Evolutionary conservation across 2,888 invertebrate species (phyloP).

Genomic region (Athripsodes cinereus): DNA sequence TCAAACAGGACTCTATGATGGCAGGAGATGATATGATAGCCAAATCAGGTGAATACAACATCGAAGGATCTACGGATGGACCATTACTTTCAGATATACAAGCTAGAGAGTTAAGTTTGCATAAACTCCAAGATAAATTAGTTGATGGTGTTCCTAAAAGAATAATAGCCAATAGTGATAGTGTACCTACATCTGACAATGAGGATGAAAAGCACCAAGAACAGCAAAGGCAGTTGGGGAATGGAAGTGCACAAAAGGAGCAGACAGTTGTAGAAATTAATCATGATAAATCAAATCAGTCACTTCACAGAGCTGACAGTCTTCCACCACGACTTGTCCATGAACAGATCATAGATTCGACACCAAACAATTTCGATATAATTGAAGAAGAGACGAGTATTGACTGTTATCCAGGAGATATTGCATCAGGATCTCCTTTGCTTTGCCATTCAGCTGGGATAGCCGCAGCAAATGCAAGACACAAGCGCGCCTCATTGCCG

Average conservation of each 20-base stretch:
- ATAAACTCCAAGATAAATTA: conserved; percentile 41
- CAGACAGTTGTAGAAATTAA: conserved; percentile 32
- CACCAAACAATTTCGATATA: conserved; percentile 35
- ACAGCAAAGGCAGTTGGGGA: conserved; percentile 45
- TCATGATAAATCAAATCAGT: conserved; percentile 43
- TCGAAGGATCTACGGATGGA: conserved; percentile 49
- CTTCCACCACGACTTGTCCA: conserved; percentile 51
- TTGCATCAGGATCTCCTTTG: conserved; percentile 28
- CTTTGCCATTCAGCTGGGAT: conserved; percentile 35
- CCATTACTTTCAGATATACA: conserved; percentile 48
- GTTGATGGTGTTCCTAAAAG: conserved; percentile 33
- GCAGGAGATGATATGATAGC: conserved; percentile 36
- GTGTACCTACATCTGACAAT: conserved; percentile 37
- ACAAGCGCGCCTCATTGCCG: conserved; percentile 43
- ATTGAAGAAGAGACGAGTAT: conserved; percentile 36
- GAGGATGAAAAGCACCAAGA: conserved; percentile 40
- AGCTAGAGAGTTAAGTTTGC: conserved; percentile 44
- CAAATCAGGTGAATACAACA: conserved; percentile 45
- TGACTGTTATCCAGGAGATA: conserved; percentile 26
- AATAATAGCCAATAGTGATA: conserved; percentile 36
- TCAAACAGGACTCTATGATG: conserved; percentile 57
- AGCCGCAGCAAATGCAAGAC: conserved; percentile 36
- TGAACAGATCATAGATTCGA: conserved; percentile 30
- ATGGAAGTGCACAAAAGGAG: conserved; percentile 32
- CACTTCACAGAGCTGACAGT: conserved; percentile 45